Evolutionary conservation across 2,888 invertebrate genomes (phyloP), one percentile per base, ranked within the genome.

Genomic region (Leptinotarsa peninsularis): DNA sequence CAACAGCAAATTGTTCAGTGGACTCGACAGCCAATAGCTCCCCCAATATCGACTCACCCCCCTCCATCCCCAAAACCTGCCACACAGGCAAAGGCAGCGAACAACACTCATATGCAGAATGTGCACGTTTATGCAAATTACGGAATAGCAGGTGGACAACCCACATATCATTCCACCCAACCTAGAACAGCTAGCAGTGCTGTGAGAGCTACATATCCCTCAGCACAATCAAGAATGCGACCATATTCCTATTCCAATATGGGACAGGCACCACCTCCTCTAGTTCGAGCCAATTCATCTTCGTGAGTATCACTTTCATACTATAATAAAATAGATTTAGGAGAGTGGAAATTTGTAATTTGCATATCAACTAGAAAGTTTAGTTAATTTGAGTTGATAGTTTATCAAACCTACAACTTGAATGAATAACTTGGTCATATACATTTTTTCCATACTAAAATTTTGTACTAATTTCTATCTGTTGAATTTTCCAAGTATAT

Each of bases 1-100:
- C 86, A 85, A 50, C 88, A 87, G 75, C 88, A 88, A 18, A 77
- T 79, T 23, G 94, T 94, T 0, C 94, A 94, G 81, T 95, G 95
- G 95, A 95, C 94, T 43, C 90, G 94, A 49, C 94, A 94, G 81
- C 95, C 95, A 0, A 91, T 93, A 1, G 93, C 93, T 56, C 94
- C 95, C 13, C 94, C 94, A 0, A 89, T 90, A 50, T 94, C 94
- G 1, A 89, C 89, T 14, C 89, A 90, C 71, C 90, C 89, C 68
- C 82, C 86, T 23, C 84, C 85, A 54, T 86, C 89, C 15, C 86
- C 88, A 10, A 87, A 86, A 78, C 86, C 90, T 73, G 85, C 87
- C 49, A 85, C 86, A 81, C 87, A 87, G 79, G 84, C 85, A 15
- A 86, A 86, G 80, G 84, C 86, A 67, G 82, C 84, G 5, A 84